Percentiles rank a stretch among this genome's conserved stretches.
Conservation (phyloP, 2,888 invertebrate species). For the Syritta pipiens region DNA sequence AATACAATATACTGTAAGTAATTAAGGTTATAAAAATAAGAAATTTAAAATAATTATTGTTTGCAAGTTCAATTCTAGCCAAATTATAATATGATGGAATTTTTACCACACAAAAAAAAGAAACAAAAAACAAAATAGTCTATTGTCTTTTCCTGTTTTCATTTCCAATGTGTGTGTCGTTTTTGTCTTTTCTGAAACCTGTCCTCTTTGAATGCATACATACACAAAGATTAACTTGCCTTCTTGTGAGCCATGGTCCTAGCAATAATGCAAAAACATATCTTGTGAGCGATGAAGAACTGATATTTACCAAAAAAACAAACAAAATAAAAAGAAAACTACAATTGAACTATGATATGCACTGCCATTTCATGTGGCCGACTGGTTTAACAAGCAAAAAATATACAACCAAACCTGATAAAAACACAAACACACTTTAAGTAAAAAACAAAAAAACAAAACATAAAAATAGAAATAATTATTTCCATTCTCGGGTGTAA, state of each 20-base stretch:
- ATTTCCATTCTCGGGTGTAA: constrained; percentile 33
- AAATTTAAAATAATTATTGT: constrained; percentile 32
- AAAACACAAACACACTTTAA: constrained; percentile 10
- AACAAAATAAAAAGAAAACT: constrained; percentile 14
- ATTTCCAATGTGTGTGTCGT: neutral
- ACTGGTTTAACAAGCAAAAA: constrained; percentile 57
- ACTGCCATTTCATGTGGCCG: constrained; percentile 61
- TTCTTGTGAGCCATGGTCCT: constrained; percentile 48
- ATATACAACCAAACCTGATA: constrained; percentile 33
- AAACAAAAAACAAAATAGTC: neutral
- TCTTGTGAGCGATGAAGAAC: constrained; percentile 58
- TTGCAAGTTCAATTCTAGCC: constrained; percentile 64
- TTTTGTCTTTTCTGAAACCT: neutral
- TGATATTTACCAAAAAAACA: constrained; percentile 56
- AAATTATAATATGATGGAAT: constrained; percentile 48
- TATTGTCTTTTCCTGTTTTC: neutral
- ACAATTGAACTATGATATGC: constrained; percentile 45
- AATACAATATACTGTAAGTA: constrained; percentile 41
- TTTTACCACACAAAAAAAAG: constrained; percentile 20
- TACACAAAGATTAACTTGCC: constrained; percentile 30
- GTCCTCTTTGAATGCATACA: neutral
- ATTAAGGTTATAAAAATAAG: constrained; percentile 24
- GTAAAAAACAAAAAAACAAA: constrained; percentile 1
- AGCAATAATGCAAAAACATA: constrained; percentile 52
- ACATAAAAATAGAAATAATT: neutral